These are phyloP conservation scores for Xiphophorus couchianus DNA, from an alignment of 2,113 vertebrate genomes.

Conservation along the genomic window DNA sequence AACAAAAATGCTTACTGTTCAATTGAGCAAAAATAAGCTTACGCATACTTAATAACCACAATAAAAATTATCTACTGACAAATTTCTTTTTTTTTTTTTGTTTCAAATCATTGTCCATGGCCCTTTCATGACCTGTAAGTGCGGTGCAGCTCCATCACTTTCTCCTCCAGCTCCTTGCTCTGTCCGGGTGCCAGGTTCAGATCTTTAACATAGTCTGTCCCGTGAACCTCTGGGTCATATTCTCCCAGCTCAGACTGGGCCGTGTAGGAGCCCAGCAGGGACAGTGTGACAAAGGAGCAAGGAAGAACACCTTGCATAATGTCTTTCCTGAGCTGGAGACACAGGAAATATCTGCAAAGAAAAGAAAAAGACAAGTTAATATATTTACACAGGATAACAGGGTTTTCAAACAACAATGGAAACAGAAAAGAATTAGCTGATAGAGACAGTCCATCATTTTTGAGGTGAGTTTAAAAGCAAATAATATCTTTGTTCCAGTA, in stretches of 20 bases:
- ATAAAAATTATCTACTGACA: neutral
- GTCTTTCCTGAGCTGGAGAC: slow-evolving; percentile 94
- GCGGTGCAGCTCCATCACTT: slow-evolving; percentile 92
- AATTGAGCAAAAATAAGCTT: neutral
- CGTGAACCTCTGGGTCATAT: slow-evolving; percentile 89
- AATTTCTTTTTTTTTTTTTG: neutral
- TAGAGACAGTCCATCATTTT: too few species aligned
- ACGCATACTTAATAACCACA: neutral
- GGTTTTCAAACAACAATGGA: neutral
- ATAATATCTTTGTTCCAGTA: neutral
- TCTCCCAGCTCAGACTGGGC: slow-evolving; percentile 95
- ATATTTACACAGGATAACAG: neutral
- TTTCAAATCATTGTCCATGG: neutral
- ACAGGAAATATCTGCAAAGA: slow-evolving; percentile 88
- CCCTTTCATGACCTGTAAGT: slow-evolving; percentile 83
- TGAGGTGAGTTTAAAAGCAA: neutral
- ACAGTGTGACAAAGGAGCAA: slow-evolving; percentile 94
- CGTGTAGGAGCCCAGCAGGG: slow-evolving; percentile 91
- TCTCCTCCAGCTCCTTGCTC: slow-evolving; percentile 93
- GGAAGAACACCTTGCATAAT: slow-evolving; percentile 88
- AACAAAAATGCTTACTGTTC: neutral
- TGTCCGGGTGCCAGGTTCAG: slow-evolving; percentile 91
- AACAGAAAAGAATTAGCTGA: too few species aligned
- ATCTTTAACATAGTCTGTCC: slow-evolving; percentile 86
- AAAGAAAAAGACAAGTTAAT: neutral